Evolutionary conservation across 2,888 invertebrate species (phyloP), one percentile per base, ranked within the genome.

Genomic region (Stenotaenia linearis): DNA sequence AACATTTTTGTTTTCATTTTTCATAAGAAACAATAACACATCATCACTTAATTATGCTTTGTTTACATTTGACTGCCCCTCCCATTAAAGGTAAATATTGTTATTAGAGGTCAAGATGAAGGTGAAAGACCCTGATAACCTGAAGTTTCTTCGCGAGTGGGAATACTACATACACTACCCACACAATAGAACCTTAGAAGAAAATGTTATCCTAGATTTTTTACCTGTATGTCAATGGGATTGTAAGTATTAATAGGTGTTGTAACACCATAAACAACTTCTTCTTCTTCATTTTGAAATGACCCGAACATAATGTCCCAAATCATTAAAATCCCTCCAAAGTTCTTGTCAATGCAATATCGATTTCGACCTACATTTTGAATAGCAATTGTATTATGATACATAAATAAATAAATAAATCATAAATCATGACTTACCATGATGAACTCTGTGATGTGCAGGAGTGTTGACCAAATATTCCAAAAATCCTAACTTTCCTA

Each of bases 391-490:
- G 28, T 0, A 69, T 7, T 69, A 15, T 25, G 18, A 5, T 4
- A 9, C n/a, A n/a, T 25, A 1, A 32, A 30, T 37, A 10, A 32
- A 32, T 9, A 9, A 37, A n/a, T n/a, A n/a, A n/a, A n/a, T 10
- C 15, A 75, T 12, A n/a, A 10, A 35, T 28, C 5, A 45, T n/a
- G n/a, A 45, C 80, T 77, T 78, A 77, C 88, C 89, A 83, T 89
- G 89, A 83, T 89, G 89, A 0, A 89, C 89, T 83, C 96, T 89
- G 85, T 97, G 97, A 85, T 96, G 95, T 82, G 93, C 93, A 0
- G 97, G 95, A 0, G 96, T 95, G 83, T 95, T 95, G 81, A 97
- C 90, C 80, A 97, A 88, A 84, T 91, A 92, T 85, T 97, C 96
- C 77, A 97, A 86, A 0, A 95, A 95, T 0, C 96, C 96, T 3